phyloP scores from a whole-genome alignment of 1,140 invertebrate species.

The Drosophila navojoa region DNA sequence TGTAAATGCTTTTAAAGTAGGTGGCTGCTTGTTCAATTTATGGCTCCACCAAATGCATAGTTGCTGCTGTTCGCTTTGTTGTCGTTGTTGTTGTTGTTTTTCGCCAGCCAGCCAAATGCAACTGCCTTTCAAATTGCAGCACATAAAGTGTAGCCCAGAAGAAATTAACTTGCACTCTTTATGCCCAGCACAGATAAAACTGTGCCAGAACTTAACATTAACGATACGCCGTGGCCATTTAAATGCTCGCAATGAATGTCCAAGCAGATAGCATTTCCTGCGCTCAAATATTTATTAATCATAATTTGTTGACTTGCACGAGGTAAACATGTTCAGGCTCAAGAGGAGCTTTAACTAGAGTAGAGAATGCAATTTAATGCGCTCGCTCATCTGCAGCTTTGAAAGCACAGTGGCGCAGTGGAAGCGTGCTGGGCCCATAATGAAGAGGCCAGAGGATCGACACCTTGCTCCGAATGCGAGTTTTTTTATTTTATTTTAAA shows the following conservation, averaged over 20 bases:
- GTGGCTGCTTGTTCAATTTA: conserved; percentile 75
- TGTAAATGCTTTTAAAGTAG: conserved; percentile 77
- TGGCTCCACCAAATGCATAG: conserved; percentile 70
- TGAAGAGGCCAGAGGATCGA: conserved; percentile 83
- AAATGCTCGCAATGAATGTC: conserved; percentile 38
- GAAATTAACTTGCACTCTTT: conserved; percentile 67
- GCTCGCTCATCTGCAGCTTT: too few relatives aligned
- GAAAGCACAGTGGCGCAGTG: conserved; percentile 89
- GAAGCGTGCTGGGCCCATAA: conserved; percentile 99
- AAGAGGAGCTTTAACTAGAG: too few relatives aligned
- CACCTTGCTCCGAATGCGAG: not conserved
- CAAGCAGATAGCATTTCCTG: conserved; percentile 4
- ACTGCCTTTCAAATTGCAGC: conserved; percentile 55
- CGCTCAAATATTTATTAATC: not conserved
- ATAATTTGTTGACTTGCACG: not conserved
- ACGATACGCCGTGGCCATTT: conserved; percentile 31
- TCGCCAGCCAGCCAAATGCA: conserved; percentile 40
- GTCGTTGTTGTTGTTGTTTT: not conserved
- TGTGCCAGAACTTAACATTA: conserved; percentile 49
- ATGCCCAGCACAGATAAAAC: conserved; percentile 53
- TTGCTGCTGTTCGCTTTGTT: conserved; percentile 29
- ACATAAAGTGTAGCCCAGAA: conserved; percentile 65
- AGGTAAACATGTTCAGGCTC: too few relatives aligned
- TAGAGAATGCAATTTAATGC: too few relatives aligned
- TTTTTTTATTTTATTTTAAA: too few relatives aligned